Conservation (phyloP, 2,113 vertebrate genomes). For the Nanorana parkeri region DNA sequence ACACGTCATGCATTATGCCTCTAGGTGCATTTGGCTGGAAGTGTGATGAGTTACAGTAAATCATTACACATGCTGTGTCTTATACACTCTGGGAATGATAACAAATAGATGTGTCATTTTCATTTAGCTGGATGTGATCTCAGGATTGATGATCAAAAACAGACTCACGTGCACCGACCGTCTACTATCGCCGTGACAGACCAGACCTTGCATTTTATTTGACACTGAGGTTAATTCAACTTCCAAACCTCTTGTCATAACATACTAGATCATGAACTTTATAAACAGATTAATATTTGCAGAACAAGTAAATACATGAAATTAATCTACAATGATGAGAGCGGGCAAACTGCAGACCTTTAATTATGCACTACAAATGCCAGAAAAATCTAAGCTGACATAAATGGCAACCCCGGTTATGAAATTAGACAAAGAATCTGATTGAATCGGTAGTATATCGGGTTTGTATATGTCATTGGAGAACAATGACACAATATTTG, state of each 20-base stretch:
- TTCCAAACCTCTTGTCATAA: too few relatives aligned
- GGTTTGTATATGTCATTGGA: too few relatives aligned
- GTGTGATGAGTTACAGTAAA: not conserved
- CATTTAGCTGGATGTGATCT: constrained; percentile 14
- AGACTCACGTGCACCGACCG: not conserved
- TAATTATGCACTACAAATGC: too few relatives aligned
- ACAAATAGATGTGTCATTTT: constrained; percentile 33
- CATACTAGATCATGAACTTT: not conserved
- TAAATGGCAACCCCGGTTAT: too few relatives aligned
- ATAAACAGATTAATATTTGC: too few relatives aligned
- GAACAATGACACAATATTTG: too few relatives aligned
- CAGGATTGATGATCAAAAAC: constrained; percentile 30
- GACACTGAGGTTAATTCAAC: not conserved
- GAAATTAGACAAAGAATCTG: too few relatives aligned
- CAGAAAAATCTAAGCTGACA: too few relatives aligned
- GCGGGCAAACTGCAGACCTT: too few relatives aligned
- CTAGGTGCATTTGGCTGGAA: constrained; percentile 12
- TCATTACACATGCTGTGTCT: constrained; percentile 2
- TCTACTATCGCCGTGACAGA: not conserved
- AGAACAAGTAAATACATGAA: too few relatives aligned
- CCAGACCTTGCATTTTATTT: not conserved
- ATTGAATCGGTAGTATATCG: too few relatives aligned
- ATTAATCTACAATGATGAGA: too few relatives aligned
- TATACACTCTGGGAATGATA: not conserved
- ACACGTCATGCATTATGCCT: constrained; percentile 19